phyloP scores from a whole-genome alignment of 2,797 vertebrate genomes.

The Florisuga fusca region DNA sequence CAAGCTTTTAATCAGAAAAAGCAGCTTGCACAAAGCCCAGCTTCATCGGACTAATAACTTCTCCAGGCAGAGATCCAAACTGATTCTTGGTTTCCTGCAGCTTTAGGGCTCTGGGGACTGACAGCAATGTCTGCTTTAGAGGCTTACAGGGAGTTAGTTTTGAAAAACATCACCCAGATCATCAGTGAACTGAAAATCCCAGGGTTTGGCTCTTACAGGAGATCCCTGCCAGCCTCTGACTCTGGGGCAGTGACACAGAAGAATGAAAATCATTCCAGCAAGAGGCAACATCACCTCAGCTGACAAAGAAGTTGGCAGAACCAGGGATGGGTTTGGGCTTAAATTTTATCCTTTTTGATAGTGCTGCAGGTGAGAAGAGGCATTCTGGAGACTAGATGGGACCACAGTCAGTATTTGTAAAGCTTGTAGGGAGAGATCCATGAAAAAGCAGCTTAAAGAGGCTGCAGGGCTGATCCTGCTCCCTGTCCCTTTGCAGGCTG shows the following conservation, averaged over 20 bases:
- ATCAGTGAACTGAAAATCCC: not conserved
- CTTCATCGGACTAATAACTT: rapidly evolving
- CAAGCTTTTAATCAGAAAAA: not conserved
- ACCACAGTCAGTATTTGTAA: rapidly evolving
- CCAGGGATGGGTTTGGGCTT: not conserved
- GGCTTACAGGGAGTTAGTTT: not conserved
- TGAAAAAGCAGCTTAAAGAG: rapidly evolving
- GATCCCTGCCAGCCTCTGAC: not conserved
- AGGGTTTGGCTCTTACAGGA: not conserved
- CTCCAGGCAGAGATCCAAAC: not conserved
- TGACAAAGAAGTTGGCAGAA: not conserved
- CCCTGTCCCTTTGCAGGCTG: constrained; percentile 81
- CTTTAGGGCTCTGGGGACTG: not conserved
- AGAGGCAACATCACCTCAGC: not conserved
- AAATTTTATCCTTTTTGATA: not conserved
- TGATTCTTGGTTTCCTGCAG: not conserved
- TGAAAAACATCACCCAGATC: not conserved
- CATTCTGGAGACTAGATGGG: rapidly evolving
- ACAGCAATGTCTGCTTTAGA: not conserved
- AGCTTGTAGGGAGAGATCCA: rapidly evolving
- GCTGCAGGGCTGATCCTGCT: not conserved
- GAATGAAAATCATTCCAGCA: not conserved
- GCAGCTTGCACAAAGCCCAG: not conserved
- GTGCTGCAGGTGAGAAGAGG: not conserved
- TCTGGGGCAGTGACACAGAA: not conserved